A percentile compares a stretch with the other conserved stretches of the same genome.
phyloP scores from a whole-genome alignment of 2,113 vertebrate species.

The Shinisaurus crocodilurus region DNA sequence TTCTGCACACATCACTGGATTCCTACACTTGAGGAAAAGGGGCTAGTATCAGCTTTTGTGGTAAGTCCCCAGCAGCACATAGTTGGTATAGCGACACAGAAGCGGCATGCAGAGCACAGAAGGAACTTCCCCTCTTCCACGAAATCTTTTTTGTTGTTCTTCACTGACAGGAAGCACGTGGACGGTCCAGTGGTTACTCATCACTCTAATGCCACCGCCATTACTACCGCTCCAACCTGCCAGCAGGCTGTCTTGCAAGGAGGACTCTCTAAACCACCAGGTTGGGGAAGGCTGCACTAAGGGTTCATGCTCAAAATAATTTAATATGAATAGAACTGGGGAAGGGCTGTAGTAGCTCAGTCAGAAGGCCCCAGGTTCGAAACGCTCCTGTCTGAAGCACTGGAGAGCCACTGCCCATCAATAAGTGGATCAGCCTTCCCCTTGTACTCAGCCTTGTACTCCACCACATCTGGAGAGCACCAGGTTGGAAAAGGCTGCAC shows the following conservation, averaged over 20 bases:
- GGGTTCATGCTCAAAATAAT: background rate
- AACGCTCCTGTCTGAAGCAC: background rate
- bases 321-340: background rate
- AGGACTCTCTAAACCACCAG: background rate
- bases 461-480: background rate
- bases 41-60: background rate
- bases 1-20: background rate
- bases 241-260: background rate
- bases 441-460: too few relatives aligned
- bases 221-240: background rate
- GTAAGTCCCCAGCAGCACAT: background rate
- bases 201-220: background rate
- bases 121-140: background rate
- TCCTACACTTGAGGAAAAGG: background rate
- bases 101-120: background rate
- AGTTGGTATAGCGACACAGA: background rate
- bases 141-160: background rate
- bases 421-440: too few relatives aligned
- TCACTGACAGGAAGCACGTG: slow-evolving; percentile 1
- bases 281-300: background rate
- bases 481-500: background rate
- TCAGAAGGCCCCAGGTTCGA: background rate
- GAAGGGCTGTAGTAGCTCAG: background rate
- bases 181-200: background rate
- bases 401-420: background rate